phyloP scores from a whole-genome alignment of 2,113 vertebrate species.

The Trachemys scripta region DNA sequence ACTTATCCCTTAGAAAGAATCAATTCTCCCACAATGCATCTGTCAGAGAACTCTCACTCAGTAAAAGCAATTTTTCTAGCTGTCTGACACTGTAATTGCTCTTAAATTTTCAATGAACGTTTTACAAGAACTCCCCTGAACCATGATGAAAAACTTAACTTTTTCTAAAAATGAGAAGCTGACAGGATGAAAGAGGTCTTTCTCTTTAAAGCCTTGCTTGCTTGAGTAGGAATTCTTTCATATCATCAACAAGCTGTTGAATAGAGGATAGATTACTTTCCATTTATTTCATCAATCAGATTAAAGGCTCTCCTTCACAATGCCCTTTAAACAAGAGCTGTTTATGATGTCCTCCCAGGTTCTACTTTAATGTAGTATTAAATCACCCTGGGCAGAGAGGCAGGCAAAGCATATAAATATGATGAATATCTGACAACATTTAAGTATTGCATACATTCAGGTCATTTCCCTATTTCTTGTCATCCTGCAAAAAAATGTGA shows the following conservation, averaged over 20 bases:
- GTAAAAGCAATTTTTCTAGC: slow-evolving; percentile 95
- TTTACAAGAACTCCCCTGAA: slow-evolving; percentile 94
- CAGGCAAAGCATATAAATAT: slow-evolving; percentile 80
- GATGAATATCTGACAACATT: slow-evolving; percentile 79
- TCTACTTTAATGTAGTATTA: slow-evolving; percentile 86
- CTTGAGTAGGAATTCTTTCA: slow-evolving; percentile 86
- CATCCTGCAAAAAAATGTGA: slow-evolving; percentile 56
- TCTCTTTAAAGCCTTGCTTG: slow-evolving; percentile 87
- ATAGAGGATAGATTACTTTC: slow-evolving; percentile 88
- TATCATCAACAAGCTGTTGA: slow-evolving; percentile 88
- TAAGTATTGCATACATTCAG: slow-evolving; percentile 76
- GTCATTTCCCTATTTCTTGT: slow-evolving; percentile 76
- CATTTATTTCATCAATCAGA: slow-evolving; percentile 92
- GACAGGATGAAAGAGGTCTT: slow-evolving; percentile 90
- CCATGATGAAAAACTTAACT: slow-evolving; percentile 92
- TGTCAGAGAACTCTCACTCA: slow-evolving; percentile 94
- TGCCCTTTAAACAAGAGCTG: slow-evolving; percentile 89
- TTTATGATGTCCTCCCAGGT: slow-evolving; percentile 86
- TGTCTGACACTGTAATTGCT: slow-evolving; percentile 98
- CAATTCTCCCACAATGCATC: slow-evolving; percentile 99
- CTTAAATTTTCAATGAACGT: slow-evolving; percentile 93
- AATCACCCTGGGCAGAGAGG: slow-evolving; percentile 78
- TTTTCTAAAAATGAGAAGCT: slow-evolving; percentile 88
- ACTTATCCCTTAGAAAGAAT: slow-evolving; percentile 96
- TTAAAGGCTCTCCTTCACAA: slow-evolving; percentile 90